phyloP scores from a whole-genome alignment of 2,888 invertebrate species.

The Platycnemis pennipes region DNA sequence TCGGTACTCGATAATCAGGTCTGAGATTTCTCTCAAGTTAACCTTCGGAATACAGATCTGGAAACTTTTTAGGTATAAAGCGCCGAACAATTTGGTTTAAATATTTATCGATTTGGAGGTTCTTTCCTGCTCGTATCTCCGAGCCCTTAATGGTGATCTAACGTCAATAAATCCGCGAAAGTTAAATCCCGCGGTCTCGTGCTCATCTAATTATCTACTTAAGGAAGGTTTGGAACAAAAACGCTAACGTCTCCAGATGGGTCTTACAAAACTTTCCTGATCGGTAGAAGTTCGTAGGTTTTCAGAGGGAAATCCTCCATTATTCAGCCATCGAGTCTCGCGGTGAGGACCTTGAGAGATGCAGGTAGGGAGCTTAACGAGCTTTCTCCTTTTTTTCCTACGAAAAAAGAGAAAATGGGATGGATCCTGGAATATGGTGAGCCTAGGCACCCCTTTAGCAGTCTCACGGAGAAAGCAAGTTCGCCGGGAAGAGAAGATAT shows the following conservation, averaged over 20 bases:
- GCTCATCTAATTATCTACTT: background rate
- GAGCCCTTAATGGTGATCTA: background rate
- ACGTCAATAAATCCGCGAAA: background rate
- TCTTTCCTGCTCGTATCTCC: background rate
- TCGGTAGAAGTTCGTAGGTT: background rate
- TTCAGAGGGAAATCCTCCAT: background rate
- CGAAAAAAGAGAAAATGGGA: background rate
- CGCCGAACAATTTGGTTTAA: too few relatives aligned
- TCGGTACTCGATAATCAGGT: too few relatives aligned
- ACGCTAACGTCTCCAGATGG: background rate
- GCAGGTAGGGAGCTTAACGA: background rate
- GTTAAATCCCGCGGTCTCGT: background rate
- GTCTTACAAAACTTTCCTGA: background rate
- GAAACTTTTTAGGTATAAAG: too few relatives aligned
- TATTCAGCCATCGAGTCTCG: background rate
- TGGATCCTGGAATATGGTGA: background rate
- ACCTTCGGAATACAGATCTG: too few relatives aligned
- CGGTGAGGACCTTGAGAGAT: background rate
- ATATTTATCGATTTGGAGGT: background rate
- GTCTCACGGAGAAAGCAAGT: background rate
- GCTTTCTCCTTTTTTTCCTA: background rate
- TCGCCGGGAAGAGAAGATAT: background rate
- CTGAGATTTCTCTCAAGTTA: too few relatives aligned
- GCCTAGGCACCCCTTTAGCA: background rate
- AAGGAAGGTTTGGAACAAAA: background rate